Conservation (phyloP, 2,888 invertebrate species). For the Cancer borealis region DNA sequence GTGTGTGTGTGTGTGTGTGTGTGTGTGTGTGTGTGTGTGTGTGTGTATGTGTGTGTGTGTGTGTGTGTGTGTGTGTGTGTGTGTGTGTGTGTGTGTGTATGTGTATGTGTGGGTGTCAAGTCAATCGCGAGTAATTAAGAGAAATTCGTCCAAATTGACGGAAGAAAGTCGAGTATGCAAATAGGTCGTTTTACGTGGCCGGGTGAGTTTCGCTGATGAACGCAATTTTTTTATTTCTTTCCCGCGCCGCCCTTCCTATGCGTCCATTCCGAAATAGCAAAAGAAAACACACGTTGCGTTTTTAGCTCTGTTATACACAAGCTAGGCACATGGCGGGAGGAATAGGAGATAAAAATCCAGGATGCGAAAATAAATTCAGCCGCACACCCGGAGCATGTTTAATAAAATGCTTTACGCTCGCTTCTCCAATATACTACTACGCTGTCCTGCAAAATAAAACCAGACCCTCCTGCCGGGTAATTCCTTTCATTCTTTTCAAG, state of each 20-base stretch:
- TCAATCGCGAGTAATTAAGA: constrained; percentile 24
- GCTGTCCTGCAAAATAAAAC: constrained; percentile 13
- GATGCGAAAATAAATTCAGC: constrained; percentile 4
- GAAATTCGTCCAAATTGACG: constrained; percentile 6
- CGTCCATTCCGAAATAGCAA: background rate
- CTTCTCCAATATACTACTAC: constrained; percentile 13
- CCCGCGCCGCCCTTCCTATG: background rate
- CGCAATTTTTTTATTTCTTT: background rate
- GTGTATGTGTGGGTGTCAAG: background rate
- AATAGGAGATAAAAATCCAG: background rate
- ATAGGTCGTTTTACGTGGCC: background rate
- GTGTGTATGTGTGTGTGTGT: no score
- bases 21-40: no score
- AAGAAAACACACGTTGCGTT: background rate
- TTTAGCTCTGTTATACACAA: constrained; percentile 2
- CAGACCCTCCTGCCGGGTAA: constrained; percentile 1
- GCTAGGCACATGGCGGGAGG: background rate
- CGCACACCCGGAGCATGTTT: background rate
- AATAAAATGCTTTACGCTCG: background rate
- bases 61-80: no score
- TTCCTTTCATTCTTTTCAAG: constrained; percentile 3
- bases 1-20: no score
- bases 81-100: no score
- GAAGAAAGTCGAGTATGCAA: constrained; percentile 15
- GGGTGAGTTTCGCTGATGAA: background rate